Base-by-base conservation (phyloP, 2,888 invertebrate species). In the Apotomis betuletana region DNA sequence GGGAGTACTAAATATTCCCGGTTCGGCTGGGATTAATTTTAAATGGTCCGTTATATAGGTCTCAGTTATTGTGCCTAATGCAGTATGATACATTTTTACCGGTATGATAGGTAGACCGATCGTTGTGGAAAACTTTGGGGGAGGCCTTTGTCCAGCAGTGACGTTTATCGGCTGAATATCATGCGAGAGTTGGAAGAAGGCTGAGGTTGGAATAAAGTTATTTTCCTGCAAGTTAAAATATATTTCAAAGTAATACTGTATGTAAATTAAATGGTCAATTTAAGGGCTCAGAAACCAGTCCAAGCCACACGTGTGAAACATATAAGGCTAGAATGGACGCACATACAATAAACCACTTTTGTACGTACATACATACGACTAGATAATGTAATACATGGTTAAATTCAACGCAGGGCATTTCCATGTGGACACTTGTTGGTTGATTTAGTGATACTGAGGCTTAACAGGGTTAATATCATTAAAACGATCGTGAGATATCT, bases 371-470 rank as follows among this genome's bases (percentile, higher is more conserved):
- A 44, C n/a, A 46, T 41, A n/a, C n/a, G n/a, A n/a, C n/a, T n/a
- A 44, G 41, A 41, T 64, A 15, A 15, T 55, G 4, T 57, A 27
- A 27, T 27, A 2, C 27, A 27, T 27, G 27, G 27, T 27, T 27
- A n/a, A n/a, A 2, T 27, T 27, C 27, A 27, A 27, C 27, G 12
- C 36, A 0, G 38, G 54, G 41, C 15, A 54, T 54, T 41, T 52
- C 55, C 70, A 55, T 65, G 59, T 54, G 54, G 60, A 65, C 70
- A 67, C 70, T 71, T 71, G 2, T 67, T 38, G 67, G 60, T 54
- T 38, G 15, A 44, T 57, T 64, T 46, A 54, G 27, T 27, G 27
- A 27, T 27, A 27, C 27, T 27, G 27, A 1, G 27, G 27, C 27
- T 27, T 27, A 54, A 54, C 52, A 38, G 5, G 27, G 27, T 2